Conservation (phyloP, 2,113 vertebrate genomes). For the Murina feae region DNA sequence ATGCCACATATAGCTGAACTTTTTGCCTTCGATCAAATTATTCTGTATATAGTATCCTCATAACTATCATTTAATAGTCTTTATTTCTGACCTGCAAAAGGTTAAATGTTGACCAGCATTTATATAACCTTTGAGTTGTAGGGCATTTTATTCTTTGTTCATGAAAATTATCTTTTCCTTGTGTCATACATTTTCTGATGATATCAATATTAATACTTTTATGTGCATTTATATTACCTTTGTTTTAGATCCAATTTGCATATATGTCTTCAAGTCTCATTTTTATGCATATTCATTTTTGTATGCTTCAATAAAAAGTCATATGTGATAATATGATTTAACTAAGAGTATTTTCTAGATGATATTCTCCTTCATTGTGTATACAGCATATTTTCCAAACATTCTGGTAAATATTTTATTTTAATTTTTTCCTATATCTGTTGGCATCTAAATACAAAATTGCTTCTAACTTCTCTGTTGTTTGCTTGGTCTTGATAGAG, state of each 20-base stretch:
- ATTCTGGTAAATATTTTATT: neutral
- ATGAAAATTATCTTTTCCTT: neutral
- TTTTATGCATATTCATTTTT: neutral
- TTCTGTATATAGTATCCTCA: neutral
- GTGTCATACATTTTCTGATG: neutral
- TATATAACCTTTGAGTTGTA: neutral
- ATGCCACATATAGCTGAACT: accelerated
- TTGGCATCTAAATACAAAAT: neutral
- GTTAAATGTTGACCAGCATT: neutral
- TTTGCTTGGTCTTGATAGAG: neutral
- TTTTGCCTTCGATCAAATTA: neutral
- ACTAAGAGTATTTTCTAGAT: neutral
- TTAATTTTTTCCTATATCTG: neutral
- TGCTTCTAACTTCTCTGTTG: neutral
- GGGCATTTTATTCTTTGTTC: neutral
- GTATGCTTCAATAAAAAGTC: neutral
- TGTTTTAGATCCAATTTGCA: neutral
- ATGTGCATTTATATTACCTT: neutral
- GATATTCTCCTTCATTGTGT: neutral
- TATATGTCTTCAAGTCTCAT: neutral
- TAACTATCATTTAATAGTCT: neutral
- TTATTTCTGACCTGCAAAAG: neutral
- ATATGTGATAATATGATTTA: neutral
- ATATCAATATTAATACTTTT: neutral
- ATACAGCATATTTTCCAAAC: neutral